phyloP scores from a whole-genome alignment of 2,888 invertebrate genomes.

The Lithophane socia region DNA sequence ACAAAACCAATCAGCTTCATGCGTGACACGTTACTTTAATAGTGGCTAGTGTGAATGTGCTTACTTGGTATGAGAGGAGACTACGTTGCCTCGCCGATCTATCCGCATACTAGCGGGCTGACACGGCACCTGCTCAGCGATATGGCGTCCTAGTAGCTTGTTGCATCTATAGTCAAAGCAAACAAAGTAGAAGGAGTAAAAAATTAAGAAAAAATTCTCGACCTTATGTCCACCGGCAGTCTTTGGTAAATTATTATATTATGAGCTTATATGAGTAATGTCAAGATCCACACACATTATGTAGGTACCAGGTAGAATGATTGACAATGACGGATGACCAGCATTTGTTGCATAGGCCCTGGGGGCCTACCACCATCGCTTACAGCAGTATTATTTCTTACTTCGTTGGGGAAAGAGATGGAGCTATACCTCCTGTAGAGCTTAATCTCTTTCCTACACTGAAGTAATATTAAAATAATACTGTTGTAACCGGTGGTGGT shows the following conservation, averaged over 20 bases:
- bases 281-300: not conserved
- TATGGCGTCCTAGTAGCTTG: slow-evolving; percentile 93
- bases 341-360: not conserved
- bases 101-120: slow-evolving; percentile 93
- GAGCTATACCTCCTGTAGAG: too few relatives aligned
- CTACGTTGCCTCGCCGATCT: slow-evolving; percentile 93
- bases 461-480: too few relatives aligned
- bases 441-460: too few relatives aligned
- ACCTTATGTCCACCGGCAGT: not conserved
- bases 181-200: not conserved
- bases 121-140: slow-evolving; percentile 94
- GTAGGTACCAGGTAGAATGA: not conserved
- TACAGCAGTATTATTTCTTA: too few relatives aligned
- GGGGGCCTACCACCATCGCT: too few relatives aligned
- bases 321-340: not conserved
- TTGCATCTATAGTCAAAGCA: slow-evolving; percentile 89
- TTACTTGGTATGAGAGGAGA: slow-evolving; percentile 93
- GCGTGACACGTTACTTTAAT: not conserved
- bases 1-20: not conserved
- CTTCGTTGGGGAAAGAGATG: too few relatives aligned
- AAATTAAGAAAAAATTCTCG: not conserved
- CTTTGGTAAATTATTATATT: not conserved
- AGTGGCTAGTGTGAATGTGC: slow-evolving; percentile 12
- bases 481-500: too few relatives aligned
- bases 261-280: not conserved